Conservation (phyloP, 2,888 invertebrate species). For the Hedychridium roseum region DNA sequence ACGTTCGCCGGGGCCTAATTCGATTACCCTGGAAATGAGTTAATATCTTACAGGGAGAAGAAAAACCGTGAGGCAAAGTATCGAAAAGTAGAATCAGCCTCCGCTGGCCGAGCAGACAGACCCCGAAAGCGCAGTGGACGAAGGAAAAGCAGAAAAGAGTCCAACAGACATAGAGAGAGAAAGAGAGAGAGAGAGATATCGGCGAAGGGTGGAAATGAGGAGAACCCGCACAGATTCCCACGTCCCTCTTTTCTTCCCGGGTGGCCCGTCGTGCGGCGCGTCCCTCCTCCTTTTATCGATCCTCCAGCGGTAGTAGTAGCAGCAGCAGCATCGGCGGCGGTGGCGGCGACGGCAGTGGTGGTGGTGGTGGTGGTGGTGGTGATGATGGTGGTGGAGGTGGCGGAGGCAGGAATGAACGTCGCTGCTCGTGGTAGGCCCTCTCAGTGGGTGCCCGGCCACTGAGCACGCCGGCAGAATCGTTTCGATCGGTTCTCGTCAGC, state of each 20-base stretch:
- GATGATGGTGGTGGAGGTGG: constrained; percentile 12
- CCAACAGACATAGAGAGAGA: constrained; percentile 17
- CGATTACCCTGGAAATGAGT: too few species aligned
- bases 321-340: constrained; percentile 26
- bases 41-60: too few species aligned
- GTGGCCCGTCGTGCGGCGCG: constrained; percentile 29
- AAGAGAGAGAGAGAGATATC: constrained; percentile 5
- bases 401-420: constrained; percentile 41
- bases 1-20: too few species aligned
- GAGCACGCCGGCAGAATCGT: constrained; percentile 57
- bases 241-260: constrained; percentile 35
- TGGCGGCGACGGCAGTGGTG: constrained; percentile 17
- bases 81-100: too few species aligned
- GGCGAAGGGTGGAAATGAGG: constrained; percentile 1
- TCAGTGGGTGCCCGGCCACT: constrained; percentile 62
- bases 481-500: constrained; percentile 39
- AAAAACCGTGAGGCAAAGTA: too few species aligned
- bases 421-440: constrained; percentile 43
- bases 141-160: too few species aligned
- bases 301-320: constrained; percentile 42
- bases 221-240: constrained; percentile 23
- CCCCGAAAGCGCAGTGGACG: too few species aligned
- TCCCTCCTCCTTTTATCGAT: constrained; percentile 56
- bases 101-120: too few species aligned
- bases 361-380: neutral